Conservation (phyloP, 2,113 vertebrate genomes). For the Passerina amoena region DNA sequence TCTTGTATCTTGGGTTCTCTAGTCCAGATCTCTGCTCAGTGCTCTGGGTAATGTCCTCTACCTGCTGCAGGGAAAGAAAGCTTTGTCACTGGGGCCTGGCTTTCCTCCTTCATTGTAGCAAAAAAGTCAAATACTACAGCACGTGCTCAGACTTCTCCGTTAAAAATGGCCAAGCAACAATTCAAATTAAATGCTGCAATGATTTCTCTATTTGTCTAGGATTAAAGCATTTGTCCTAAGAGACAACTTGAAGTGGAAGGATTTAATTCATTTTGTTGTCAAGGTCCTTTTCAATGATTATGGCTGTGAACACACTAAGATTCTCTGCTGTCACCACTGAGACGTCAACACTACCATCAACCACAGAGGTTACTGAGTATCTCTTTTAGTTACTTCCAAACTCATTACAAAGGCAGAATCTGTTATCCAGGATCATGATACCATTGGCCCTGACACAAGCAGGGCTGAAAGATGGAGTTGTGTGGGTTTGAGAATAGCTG, state of each 20-base stretch:
- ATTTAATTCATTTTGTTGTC: background rate
- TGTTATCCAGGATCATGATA: background rate
- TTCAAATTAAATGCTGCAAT: background rate
- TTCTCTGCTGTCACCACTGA: background rate
- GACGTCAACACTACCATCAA: background rate
- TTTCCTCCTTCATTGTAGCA: background rate
- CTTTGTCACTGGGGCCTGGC: background rate
- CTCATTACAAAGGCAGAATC: constrained; percentile 3
- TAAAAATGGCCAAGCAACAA: background rate
- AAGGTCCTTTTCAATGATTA: background rate
- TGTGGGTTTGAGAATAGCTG: background rate
- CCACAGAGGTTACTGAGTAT: background rate
- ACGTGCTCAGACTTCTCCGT: background rate
- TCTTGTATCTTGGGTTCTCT: background rate
- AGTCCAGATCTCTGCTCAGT: background rate
- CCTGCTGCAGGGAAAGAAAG: background rate
- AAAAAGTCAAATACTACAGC: background rate
- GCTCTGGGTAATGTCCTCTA: background rate
- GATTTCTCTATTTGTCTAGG: background rate
- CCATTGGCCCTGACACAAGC: background rate
- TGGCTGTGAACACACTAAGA: background rate
- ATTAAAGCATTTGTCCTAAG: background rate
- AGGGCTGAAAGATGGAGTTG: background rate
- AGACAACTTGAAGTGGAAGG: background rate
- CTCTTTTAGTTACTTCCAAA: background rate